These are phyloP conservation scores for Sinhomidia bicolor DNA, from an alignment of 2,888 invertebrate species.

Conservation along the genomic window DNA sequence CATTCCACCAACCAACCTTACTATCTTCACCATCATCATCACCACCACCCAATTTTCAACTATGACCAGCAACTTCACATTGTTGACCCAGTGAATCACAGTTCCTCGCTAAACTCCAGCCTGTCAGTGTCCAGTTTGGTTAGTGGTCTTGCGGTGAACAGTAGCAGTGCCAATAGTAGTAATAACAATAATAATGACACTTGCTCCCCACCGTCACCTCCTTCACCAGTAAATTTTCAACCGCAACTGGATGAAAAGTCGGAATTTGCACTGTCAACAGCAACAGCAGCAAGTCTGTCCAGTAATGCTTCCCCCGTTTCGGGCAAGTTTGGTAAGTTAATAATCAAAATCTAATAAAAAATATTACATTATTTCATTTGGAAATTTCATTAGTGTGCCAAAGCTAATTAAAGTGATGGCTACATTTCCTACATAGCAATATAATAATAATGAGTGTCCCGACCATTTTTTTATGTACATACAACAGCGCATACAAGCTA, in stretches of 20 bases:
- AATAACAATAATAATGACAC: neutral
- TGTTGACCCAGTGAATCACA: neutral
- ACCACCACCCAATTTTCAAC: constrained; percentile 15
- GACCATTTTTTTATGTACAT: too few relatives aligned
- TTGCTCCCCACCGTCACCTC: constrained; percentile 31
- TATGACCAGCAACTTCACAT: neutral
- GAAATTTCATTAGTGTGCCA: constrained; percentile 63
- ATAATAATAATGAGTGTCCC: too few relatives aligned
- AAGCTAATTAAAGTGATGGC: constrained; percentile 65
- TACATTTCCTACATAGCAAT: neutral
- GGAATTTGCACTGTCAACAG: neutral
- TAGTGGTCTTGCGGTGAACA: constrained; percentile 22
- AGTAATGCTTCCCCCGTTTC: constrained; percentile 43
- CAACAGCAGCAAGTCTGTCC: neutral
- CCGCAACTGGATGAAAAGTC: constrained; percentile 45
- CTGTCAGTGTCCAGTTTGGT: neutral
- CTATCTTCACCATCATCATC: neutral
- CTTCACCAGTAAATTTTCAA: constrained; percentile 56
- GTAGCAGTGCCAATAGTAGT: neutral
- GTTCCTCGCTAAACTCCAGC: neutral
- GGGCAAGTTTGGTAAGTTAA: constrained; percentile 70
- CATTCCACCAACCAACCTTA: neutral
- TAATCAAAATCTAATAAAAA: constrained; percentile 70
- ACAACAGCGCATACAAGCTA: too few relatives aligned
- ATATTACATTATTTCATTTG: neutral